These are phyloP conservation scores for Pagrus major DNA, from an alignment of 2,113 vertebrate species.

Conservation along the genomic window DNA sequence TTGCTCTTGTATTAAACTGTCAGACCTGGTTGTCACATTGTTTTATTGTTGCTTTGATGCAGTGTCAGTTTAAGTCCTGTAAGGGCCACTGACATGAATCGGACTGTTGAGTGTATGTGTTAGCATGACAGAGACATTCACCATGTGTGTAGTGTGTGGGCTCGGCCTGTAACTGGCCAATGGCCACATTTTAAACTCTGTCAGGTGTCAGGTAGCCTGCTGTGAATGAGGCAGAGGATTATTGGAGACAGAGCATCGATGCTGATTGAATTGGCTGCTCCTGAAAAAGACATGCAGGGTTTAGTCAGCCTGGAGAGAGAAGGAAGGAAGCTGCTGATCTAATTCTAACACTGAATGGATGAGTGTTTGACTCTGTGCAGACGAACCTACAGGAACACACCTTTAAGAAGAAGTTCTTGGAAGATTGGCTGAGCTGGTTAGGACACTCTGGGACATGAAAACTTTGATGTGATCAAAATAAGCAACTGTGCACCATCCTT, in stretches of 20 bases:
- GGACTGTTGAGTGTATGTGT: not conserved
- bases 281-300: conserved; percentile 61
- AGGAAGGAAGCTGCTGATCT: conserved; percentile 56
- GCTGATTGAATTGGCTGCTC: conserved; percentile 70
- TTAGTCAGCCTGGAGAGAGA: conserved; percentile 49
- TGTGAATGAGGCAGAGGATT: conserved; percentile 62
- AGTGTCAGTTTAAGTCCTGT: not conserved
- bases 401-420: not conserved
- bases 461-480: not conserved
- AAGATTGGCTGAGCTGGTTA: not conserved
- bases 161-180: not conserved
- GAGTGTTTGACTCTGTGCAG: conserved; percentile 4
- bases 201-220: conserved; percentile 61
- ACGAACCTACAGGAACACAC: conserved; percentile 1
- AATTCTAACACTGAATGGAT: conserved; percentile 51
- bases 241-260: conserved; percentile 65
- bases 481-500: not conserved
- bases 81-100: not conserved
- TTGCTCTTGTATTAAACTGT: not conserved
- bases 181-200: not conserved
- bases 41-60: not conserved
- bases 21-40: not conserved
- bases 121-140: not conserved
- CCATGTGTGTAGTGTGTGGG: not conserved
- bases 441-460: not conserved